Evolutionary conservation across 2,113 vertebrate species (phyloP).

Genomic region (Sylvilagus bachmani): DNA sequence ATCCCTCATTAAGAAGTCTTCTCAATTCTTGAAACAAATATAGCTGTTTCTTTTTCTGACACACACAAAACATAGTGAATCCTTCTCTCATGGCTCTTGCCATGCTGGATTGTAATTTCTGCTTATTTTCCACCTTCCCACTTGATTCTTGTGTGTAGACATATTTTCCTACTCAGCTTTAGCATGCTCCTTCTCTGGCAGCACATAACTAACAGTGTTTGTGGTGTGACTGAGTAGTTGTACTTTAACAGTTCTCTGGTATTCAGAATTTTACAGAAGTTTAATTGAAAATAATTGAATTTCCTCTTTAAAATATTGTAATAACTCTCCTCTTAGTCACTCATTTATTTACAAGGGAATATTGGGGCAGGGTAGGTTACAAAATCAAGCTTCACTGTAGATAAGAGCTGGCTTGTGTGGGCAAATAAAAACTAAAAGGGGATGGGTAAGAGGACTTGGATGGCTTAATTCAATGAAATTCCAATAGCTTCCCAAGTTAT

Average conservation of each 20-base stretch:
- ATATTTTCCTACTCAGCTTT: not conserved
- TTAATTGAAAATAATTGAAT: slow-evolving; percentile 17
- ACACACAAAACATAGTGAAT: not conserved
- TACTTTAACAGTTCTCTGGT: not conserved
- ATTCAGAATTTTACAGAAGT: not conserved
- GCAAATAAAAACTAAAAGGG: not conserved
- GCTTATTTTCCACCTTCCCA: not conserved
- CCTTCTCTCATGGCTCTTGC: not conserved
- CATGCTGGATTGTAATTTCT: not conserved
- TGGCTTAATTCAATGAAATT: not conserved
- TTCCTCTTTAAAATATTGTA: not conserved
- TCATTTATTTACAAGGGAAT: not conserved
- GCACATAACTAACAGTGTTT: not conserved
- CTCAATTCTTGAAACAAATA: not conserved
- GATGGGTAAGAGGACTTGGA: not conserved
- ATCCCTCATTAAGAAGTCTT: not conserved
- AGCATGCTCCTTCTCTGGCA: not conserved
- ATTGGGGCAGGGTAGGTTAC: not conserved
- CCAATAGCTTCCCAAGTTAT: not conserved
- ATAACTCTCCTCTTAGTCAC: not conserved
- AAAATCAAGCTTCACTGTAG: not conserved
- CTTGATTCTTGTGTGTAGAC: not conserved
- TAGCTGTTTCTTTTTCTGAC: not conserved
- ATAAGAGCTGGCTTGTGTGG: not conserved
- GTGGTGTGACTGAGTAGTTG: not conserved